Base-by-base conservation (phyloP, 2,797 vertebrate species). In the Acrossocheilus fasciatus region DNA sequence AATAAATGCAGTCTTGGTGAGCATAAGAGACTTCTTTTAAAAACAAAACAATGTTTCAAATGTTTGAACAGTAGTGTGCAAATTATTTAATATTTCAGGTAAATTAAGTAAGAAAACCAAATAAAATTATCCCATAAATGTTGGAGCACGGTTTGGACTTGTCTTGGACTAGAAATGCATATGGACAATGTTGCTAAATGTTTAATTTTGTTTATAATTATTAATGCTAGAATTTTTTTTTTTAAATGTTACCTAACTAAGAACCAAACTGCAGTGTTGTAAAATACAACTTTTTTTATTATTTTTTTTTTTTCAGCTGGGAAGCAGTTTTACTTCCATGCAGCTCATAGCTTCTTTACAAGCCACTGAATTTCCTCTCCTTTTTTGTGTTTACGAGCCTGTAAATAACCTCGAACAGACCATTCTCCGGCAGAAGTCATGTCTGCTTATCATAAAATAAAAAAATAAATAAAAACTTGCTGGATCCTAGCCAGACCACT, bases 341-440 rank as follows among this genome's bases (percentile, higher is more conserved):
- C 41, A 47, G 86, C 79, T 0, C 86, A 86, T 69, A 77, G 76
- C 80, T 69, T 68, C 68, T 18, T 6, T 23, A 54, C 81, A 45
- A 62, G 52, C 76, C 75, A 45, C 18, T 72, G 47, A 66, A 86
- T 82, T 74, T 23, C 57, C 73, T 30, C 62, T 74, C 23, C 43
- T 43, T 8, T 6, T 86, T 86, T 75, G 45, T 26, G 30, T 79
- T 59, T 43, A 43, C 14, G 23, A 86, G 66, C 81, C 52, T 70
- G 66, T 83, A 78, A 70, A 83, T 83, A 79, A 72, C n/a, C 26
- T 39, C 0, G 6, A 72, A 80, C 75, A 82, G 34, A 47, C 64
- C n/a, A 36, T 81, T 85, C 30, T 69, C 54, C 6, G 4, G 57
- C 73, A 75, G 41, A 82, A 59, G 36, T 54, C 45, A 78, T 81